Percentiles rank a stretch among this genome's conserved stretches.
These are phyloP conservation scores for Buceros bicornis DNA, from an alignment of 2,797 vertebrate genomes.

Conservation along the genomic window DNA sequence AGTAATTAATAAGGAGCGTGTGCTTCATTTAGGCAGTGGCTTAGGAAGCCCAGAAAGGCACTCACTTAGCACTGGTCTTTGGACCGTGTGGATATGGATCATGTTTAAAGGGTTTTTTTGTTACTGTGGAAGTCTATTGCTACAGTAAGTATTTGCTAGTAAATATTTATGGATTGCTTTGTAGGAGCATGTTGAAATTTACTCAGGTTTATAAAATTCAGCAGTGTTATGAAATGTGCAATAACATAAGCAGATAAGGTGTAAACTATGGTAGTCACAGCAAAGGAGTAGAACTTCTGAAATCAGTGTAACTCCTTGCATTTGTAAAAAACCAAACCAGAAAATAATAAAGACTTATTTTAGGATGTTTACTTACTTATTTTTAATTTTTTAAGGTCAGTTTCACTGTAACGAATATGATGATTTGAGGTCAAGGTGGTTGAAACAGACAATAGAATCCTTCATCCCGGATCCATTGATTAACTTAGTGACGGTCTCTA, in stretches of 20 bases:
- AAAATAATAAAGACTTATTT: background rate
- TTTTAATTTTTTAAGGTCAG: conserved; percentile 77
- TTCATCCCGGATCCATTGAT: conserved; percentile 86
- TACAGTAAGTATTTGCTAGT: background rate
- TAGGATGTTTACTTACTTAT: background rate
- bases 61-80: background rate
- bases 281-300: background rate
- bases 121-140: background rate
- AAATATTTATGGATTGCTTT: background rate
- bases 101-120: background rate
- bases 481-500: conserved; percentile 81
- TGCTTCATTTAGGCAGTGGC: background rate
- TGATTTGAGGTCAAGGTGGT: conserved; percentile 84
- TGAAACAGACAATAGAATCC: conserved; percentile 91
- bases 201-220: background rate
- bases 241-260: background rate
- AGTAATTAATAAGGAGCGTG: background rate
- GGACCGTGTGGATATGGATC: background rate
- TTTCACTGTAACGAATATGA: conserved; percentile 93
- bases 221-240: background rate
- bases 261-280: background rate
- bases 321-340: background rate
- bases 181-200: background rate
- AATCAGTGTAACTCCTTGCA: background rate
- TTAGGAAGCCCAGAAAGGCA: background rate